Conservation (phyloP, 2,797 vertebrate genomes). For the Nasua narica region DNA sequence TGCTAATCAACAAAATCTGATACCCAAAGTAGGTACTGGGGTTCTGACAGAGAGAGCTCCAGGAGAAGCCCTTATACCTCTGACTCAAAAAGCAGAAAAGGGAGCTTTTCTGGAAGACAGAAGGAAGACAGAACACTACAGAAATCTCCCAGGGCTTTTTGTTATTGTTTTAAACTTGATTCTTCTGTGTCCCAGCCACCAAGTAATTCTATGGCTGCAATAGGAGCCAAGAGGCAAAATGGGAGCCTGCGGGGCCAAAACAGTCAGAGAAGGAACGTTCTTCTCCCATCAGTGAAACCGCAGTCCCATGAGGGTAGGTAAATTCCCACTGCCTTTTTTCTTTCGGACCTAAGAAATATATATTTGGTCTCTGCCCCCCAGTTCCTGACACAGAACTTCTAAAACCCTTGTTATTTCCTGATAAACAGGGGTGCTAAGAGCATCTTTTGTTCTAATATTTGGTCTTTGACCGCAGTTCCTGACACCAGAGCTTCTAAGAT, state of each 20-base stretch:
- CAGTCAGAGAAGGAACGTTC: not conserved
- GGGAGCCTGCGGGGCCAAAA: not conserved
- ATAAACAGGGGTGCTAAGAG: not conserved
- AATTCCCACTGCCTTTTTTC: not conserved
- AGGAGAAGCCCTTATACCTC: not conserved
- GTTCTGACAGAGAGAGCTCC: not conserved
- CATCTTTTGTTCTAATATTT: conserved; percentile 29
- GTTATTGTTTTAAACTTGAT: not conserved
- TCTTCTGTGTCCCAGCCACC: not conserved
- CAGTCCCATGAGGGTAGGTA: not conserved
- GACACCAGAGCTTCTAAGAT: not conserved
- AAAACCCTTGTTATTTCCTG: not conserved
- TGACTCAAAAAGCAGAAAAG: not conserved
- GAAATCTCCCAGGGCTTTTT: not conserved
- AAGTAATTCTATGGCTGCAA: not conserved
- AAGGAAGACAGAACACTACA: not conserved
- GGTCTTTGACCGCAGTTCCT: conserved; percentile 12
- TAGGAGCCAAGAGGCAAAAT: not conserved
- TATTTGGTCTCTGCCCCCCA: not conserved
- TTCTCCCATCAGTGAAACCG: not conserved
- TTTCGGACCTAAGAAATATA: not conserved
- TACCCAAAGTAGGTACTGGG: not conserved
- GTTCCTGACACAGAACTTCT: not conserved
- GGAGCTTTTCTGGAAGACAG: not conserved
- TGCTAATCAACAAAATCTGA: not conserved